Evolutionary conservation across 2,113 vertebrate species (phyloP).

Genomic region (Odocoileus virginianus): DNA sequence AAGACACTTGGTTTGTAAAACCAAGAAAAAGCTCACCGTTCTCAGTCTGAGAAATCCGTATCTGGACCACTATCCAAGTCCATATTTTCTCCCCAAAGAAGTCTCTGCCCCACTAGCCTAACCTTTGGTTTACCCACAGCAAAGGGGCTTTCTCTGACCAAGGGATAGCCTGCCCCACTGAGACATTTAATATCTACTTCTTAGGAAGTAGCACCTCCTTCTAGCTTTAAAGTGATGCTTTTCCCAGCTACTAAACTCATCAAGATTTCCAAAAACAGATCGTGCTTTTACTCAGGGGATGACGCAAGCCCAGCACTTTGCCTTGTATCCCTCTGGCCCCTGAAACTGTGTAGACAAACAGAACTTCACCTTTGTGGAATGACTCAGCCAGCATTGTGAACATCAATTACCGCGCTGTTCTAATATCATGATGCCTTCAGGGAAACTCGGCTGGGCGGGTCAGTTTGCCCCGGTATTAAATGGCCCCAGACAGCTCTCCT

Average conservation of each 20-base stretch:
- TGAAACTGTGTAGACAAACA: fast-evolving
- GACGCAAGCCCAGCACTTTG: neutral
- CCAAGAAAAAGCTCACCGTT: neutral
- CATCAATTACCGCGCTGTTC: neutral
- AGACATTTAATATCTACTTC: neutral
- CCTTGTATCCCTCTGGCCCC: neutral
- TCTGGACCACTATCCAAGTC: neutral
- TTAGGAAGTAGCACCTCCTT: neutral
- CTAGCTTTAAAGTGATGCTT: neutral
- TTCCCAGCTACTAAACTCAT: neutral
- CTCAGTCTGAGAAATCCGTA: neutral
- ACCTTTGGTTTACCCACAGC: neutral
- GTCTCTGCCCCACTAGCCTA: neutral
- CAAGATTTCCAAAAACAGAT: slow-evolving; percentile 1
- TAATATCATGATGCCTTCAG: neutral
- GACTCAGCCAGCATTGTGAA: neutral
- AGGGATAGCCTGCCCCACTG: neutral
- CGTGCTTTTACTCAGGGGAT: fast-evolving
- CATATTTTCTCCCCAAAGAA: neutral
- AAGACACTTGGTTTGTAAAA: neutral
- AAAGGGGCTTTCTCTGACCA: neutral
- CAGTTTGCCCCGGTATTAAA: neutral
- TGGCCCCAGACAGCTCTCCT: neutral
- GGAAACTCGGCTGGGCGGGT: neutral
- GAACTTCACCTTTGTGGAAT: neutral